Conservation (phyloP, 2,888 invertebrate genomes). For the Heterodera filipjevi region DNA sequence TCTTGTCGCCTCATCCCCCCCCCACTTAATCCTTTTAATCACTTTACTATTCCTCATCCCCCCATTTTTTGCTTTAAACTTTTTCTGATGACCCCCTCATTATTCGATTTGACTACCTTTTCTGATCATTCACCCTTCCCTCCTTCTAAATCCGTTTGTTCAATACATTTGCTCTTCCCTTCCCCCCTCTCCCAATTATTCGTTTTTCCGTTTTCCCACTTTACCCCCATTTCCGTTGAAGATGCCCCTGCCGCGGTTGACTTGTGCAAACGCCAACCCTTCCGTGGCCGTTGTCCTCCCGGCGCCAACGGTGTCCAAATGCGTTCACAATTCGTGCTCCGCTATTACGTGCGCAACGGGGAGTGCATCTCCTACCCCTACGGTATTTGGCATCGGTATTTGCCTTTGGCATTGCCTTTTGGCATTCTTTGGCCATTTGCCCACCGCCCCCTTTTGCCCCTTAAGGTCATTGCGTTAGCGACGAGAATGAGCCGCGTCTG, state of each 20-base stretch:
- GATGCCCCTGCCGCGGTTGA: slow-evolving; percentile 44
- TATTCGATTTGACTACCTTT: too few species aligned
- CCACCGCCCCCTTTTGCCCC: neutral
- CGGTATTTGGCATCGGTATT: slow-evolving; percentile 45
- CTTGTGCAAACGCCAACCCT: slow-evolving; percentile 64
- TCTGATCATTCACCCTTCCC: too few species aligned
- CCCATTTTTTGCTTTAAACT: too few species aligned
- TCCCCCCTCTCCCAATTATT: neutral
- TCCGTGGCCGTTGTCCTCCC: slow-evolving; percentile 59
- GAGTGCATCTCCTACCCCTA: slow-evolving; percentile 65
- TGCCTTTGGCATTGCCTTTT: neutral
- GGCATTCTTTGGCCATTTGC: neutral
- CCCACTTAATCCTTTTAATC: too few species aligned
- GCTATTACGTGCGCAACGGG: slow-evolving; percentile 61
- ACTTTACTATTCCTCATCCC: too few species aligned
- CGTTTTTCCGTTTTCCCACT: neutral
- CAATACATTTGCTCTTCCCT: too few species aligned
- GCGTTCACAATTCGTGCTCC: slow-evolving; percentile 64
- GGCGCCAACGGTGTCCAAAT: slow-evolving; percentile 51
- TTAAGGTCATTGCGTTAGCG: slow-evolving; percentile 64
- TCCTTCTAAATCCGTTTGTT: too few species aligned
- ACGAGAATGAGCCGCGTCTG: slow-evolving; percentile 61
- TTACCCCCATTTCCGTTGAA: neutral
- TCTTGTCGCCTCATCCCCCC: neutral
- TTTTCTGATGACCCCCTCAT: too few species aligned